Evolutionary conservation across 2,888 invertebrate species (phyloP).

Genomic region (Stomorhina lunata): DNA sequence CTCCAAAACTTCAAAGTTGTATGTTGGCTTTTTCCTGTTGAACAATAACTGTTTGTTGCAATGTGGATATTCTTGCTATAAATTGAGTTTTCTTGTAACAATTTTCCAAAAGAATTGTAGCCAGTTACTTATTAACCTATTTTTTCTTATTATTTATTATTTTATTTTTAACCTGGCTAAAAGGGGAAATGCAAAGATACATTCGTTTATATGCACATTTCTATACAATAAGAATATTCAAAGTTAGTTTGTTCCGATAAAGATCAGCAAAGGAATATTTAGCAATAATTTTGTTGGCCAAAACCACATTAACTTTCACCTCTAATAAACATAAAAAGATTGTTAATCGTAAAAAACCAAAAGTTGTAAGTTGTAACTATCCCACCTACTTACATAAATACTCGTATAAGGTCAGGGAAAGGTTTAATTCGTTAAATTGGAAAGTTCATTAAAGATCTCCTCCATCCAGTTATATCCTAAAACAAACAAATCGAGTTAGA

Average conservation of each 20-base stretch:
- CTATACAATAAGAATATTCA: not conserved
- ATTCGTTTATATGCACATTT: not conserved
- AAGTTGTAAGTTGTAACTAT: not conserved
- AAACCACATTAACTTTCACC: slow-evolving; percentile 31
- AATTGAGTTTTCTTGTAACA: slow-evolving; percentile 9
- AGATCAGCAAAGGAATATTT: not conserved
- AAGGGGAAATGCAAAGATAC: not conserved
- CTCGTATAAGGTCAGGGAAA: too few species aligned
- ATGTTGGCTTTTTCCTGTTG: slow-evolving; percentile 54
- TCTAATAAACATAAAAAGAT: not conserved
- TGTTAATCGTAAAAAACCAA: not conserved
- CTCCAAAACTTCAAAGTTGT: not conserved
- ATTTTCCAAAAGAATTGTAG: not conserved
- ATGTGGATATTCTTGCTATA: too few species aligned
- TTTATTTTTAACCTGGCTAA: not conserved
- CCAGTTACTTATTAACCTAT: slow-evolving; percentile 57
- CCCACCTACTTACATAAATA: not conserved
- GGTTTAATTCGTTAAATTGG: too few species aligned
- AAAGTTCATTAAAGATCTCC: too few species aligned
- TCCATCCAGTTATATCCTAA: too few species aligned
- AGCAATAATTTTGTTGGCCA: not conserved
- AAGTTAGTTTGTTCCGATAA: not conserved
- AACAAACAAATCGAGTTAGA: too few species aligned
- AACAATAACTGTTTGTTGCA: slow-evolving; percentile 45
- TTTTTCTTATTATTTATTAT: slow-evolving; percentile 23